Percentiles rank a stretch among this genome's conserved stretches.
These are phyloP conservation scores for Balanococcus diminutus DNA, from an alignment of 2,888 invertebrate genomes.

Conservation along the genomic window DNA sequence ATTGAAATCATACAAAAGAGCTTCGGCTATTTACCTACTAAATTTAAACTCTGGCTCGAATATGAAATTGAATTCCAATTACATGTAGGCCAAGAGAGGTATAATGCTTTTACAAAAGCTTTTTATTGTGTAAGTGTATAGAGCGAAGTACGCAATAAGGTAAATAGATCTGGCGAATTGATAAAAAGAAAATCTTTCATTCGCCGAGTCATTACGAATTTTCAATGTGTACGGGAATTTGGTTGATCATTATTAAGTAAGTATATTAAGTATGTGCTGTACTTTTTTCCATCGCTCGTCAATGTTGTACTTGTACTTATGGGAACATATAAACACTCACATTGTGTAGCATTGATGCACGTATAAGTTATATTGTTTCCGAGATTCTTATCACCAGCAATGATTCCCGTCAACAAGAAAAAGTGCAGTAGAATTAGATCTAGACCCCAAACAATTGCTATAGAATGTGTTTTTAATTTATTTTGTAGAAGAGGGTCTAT, in stretches of 20 bases:
- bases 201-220: background rate
- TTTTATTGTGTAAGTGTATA: background rate
- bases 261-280: background rate
- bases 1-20: background rate
- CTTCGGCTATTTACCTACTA: background rate
- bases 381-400: background rate
- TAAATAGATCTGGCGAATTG: conserved; percentile 6
- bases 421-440: no score
- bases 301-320: background rate
- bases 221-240: background rate
- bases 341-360: background rate
- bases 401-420: background rate
- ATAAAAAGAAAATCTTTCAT: conserved; percentile 12
- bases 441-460: no score
- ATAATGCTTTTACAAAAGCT: conserved; percentile 19
- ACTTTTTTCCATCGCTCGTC: background rate
- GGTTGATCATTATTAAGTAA: no score
- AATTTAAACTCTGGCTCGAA: background rate
- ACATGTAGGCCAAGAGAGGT: background rate
- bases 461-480: no score
- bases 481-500: no score
- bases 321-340: background rate
- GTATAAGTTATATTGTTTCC: background rate
- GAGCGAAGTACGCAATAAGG: background rate
- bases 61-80: conserved; percentile 26